Evolutionary conservation across 1,140 invertebrate genomes (phyloP), one percentile per base, ranked within the genome.

Genomic region (Agrilus planipennis): DNA sequence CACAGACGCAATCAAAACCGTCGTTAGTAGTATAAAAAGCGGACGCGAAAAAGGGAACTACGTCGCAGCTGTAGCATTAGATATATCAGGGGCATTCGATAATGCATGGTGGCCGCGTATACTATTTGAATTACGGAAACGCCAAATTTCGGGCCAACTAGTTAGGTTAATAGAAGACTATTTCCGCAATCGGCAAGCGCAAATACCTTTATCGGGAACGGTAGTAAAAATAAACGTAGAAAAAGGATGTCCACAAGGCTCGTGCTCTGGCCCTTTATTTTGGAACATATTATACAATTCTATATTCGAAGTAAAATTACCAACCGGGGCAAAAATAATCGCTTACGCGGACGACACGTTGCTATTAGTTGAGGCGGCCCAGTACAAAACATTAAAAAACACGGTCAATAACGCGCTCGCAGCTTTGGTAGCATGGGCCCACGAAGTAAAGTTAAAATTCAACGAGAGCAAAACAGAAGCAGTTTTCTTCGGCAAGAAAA

Each of bases 241-340:
- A 0, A 29, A 42, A 7, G 53, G 57, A n/a, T 54, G 55, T 10
- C 57, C 57, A 3, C 53, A 57, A 32, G 57, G 54, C 1, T 57
- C 54, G 0, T 46, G 56, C 2, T 43, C 52, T 2, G 53, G 53
- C 0, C 54, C 57, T 0, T 25, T 27, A 0, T 47, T 41, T 14
- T 55, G 53, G 50, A 56, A 48, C 12, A 16, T 53, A 0, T 36
- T 50, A 15, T 53, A 56, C 34, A 49, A 55, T 22, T 41, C 27
- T 0, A 15, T 52, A 0, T 35, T 53, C 34, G 18, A 19, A 6
- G 18, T 7, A 18, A 11, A 36, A 14, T 14, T 36, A 21, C 34
- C 34, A 14, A 18, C 15, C 7, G 34, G 34, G 34, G 11, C 10
- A 7, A 7, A 5, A 14, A 19, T 36, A 9, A 36, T 21, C 7